phyloP scores from a whole-genome alignment of 2,113 vertebrate genomes.

The Lagenorhynchus albirostris region DNA sequence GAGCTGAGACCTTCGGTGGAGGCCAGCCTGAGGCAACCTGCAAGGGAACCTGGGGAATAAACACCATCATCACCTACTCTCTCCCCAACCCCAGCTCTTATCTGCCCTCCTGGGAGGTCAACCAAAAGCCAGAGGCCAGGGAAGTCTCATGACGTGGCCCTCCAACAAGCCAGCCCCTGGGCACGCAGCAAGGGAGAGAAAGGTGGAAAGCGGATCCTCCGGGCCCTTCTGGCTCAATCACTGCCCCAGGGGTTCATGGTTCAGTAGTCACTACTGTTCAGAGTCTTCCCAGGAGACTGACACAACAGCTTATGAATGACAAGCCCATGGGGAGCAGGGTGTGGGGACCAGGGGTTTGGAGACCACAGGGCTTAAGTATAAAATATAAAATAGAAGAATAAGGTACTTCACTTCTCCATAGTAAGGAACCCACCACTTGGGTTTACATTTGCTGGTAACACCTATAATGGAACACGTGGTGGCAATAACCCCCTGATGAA shows the following conservation, averaged over 20 bases:
- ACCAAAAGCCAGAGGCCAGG: background rate
- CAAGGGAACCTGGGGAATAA: background rate
- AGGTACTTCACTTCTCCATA: background rate
- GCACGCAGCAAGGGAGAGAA: background rate
- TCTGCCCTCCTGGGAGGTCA: background rate
- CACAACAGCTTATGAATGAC: background rate
- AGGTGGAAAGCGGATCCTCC: too few species aligned
- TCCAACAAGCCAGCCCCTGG: too few species aligned
- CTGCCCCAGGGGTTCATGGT: background rate
- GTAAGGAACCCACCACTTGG: background rate
- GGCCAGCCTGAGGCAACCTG: background rate
- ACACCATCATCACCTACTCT: background rate
- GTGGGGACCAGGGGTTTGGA: background rate
- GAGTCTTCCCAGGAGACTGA: background rate
- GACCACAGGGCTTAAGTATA: background rate
- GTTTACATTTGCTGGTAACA: background rate
- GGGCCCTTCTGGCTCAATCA: accelerated
- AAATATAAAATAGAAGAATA: background rate
- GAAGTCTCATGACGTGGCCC: too few species aligned
- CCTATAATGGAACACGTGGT: background rate
- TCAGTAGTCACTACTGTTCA: background rate
- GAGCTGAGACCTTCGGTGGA: background rate
- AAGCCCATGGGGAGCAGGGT: too few species aligned
- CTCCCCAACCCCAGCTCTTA: background rate
- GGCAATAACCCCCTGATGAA: background rate